A percentile compares a stretch with the other conserved stretches of the same genome.
Evolutionary conservation across 2,113 vertebrate genomes (phyloP).

Genomic region (Otus sunia): DNA sequence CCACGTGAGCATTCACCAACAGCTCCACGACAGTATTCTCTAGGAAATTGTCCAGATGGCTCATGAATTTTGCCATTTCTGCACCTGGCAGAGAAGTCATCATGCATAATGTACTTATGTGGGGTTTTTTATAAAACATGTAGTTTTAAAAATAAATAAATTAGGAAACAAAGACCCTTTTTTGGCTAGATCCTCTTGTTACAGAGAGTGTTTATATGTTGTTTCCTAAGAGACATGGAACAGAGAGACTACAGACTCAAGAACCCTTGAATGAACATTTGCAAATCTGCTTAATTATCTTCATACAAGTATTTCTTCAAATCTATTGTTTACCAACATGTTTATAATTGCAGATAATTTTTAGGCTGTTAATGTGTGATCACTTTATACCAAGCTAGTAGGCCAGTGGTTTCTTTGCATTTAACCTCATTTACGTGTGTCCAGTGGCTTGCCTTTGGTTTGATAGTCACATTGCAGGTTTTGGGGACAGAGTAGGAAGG

Average conservation of each 20-base stretch:
- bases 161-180: neutral
- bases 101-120: neutral
- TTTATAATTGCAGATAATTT: neutral
- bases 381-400: neutral
- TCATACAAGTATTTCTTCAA: neutral
- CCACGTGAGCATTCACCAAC: neutral
- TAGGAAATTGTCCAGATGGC: neutral
- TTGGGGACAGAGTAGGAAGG: neutral
- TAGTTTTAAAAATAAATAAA: neutral
- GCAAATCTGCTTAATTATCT: neutral
- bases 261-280: neutral
- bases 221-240: neutral
- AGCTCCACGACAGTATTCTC: neutral
- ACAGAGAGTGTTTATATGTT: neutral
- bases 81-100: neutral
- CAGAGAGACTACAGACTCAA: neutral
- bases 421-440: neutral
- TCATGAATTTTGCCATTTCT: neutral
- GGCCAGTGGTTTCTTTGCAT: neutral
- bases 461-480: neutral
- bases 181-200: neutral
- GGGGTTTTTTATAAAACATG: neutral
- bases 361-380: neutral
- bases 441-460: neutral
- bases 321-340: neutral